These are phyloP conservation scores for Blastobasis lacticolella DNA, from an alignment of 2,888 invertebrate genomes.

Conservation along the genomic window DNA sequence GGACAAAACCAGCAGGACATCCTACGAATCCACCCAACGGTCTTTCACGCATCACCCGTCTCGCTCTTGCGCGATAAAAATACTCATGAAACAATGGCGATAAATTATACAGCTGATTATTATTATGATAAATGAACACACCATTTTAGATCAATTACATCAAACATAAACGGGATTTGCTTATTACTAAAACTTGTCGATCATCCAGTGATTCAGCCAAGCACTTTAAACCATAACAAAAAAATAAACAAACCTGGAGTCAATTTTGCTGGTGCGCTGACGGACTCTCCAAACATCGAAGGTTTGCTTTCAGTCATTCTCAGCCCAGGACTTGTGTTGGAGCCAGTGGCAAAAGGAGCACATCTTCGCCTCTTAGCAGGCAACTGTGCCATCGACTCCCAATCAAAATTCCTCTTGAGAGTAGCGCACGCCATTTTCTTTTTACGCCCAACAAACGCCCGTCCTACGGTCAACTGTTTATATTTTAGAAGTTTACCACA, in stretches of 20 bases:
- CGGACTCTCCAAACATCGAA: slow-evolving; percentile 88
- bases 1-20: slow-evolving; percentile 34
- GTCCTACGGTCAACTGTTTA: slow-evolving; percentile 38
- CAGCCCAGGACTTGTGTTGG: slow-evolving; percentile 67
- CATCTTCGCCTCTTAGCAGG: slow-evolving; percentile 94
- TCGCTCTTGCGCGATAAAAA: slow-evolving; percentile 62
- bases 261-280: slow-evolving; percentile 81
- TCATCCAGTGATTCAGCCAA: slow-evolving; percentile 5
- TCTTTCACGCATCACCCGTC: slow-evolving; percentile 48
- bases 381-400: slow-evolving; percentile 92
- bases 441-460: slow-evolving; percentile 76
- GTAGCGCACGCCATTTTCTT: slow-evolving; percentile 98
- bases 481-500: slow-evolving; percentile 33
- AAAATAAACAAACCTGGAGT: slow-evolving; percentile 86
- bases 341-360: slow-evolving; percentile 85
- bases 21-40: slow-evolving; percentile 51
- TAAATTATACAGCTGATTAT: slow-evolving; percentile 50
- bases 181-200: slow-evolving; percentile 13
- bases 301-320: slow-evolving; percentile 75
- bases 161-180: too few species aligned
- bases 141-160: too few species aligned
- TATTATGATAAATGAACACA: slow-evolving; percentile 11
- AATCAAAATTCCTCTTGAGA: slow-evolving; percentile 94
- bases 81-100: slow-evolving; percentile 61
- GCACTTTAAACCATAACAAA: slow-evolving; percentile 10